These are phyloP conservation scores for Panthera tigris DNA, from an alignment of 2,113 vertebrate genomes.

Conservation along the genomic window DNA sequence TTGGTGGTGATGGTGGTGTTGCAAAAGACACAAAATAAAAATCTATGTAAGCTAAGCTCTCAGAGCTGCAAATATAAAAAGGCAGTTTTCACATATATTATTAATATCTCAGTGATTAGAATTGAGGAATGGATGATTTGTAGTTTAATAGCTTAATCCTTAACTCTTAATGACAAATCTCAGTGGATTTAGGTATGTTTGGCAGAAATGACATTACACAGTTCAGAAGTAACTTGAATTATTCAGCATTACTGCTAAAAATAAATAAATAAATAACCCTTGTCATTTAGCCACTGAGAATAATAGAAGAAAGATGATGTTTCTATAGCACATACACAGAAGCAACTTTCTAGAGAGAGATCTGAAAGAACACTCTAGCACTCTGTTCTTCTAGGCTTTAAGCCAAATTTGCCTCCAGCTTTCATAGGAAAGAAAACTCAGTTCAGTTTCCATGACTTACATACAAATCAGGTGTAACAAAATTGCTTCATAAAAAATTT, in stretches of 20 bases:
- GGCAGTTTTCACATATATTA: neutral
- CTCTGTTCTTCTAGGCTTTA: neutral
- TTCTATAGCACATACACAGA: neutral
- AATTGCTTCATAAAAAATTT: conserved; percentile 66
- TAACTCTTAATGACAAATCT: conserved; percentile 7
- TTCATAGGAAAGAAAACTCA: conserved; percentile 25
- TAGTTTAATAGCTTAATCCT: neutral
- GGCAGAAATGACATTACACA: conserved; percentile 37
- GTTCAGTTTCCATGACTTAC: conserved; percentile 36
- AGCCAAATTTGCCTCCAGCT: conserved; percentile 46
- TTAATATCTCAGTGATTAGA: neutral
- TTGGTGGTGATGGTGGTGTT: neutral
- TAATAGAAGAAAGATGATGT: conserved; percentile 26
- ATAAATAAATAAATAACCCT: neutral
- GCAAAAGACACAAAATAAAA: neutral
- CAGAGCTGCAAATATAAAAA: neutral
- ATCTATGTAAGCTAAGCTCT: neutral
- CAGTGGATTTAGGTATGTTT: conserved; percentile 10
- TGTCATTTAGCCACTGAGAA: conserved; percentile 34
- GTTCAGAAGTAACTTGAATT: conserved; percentile 41
- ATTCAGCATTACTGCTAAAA: neutral
- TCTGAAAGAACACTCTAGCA: neutral
- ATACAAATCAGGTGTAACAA: conserved; percentile 58
- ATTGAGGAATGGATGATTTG: neutral
- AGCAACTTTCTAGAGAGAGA: conserved; percentile 13